phyloP scores from a whole-genome alignment of 2,797 vertebrate species.

The Danio kyathit region DNA sequence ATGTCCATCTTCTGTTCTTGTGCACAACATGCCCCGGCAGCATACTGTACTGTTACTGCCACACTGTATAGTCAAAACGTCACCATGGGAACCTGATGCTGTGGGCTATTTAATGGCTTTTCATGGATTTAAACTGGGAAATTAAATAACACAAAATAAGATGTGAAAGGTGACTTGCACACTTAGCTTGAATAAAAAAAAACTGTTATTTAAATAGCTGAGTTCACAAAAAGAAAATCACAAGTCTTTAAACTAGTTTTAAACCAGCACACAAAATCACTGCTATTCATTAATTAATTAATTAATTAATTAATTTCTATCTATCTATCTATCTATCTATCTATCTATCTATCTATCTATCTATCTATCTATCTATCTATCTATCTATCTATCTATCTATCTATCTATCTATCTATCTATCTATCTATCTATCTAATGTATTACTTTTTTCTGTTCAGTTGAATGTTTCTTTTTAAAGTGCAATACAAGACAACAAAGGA shows the following conservation, averaged over 20 bases:
- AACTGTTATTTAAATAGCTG: not conserved
- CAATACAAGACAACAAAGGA: no score
- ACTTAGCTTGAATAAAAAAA: not conserved
- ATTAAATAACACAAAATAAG: not conserved
- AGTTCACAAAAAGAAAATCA: no score
- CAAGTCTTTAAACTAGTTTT: not conserved
- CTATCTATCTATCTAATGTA: no score
- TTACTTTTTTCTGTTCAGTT: no score
- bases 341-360: no score
- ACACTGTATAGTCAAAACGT: not conserved
- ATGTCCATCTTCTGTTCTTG: not conserved
- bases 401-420: no score
- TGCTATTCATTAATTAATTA: no score
- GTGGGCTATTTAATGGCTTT: not conserved
- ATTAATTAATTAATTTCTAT: no score
- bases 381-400: no score
- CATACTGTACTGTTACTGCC: not conserved
- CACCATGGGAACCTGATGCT: slow-evolving; percentile 13
- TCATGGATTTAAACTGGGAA: not conserved
- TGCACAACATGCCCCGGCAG: not conserved
- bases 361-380: no score
- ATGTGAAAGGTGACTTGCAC: not conserved
- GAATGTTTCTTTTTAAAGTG: no score
- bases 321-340: no score
- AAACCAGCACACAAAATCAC: not conserved